Conservation (phyloP, 2,888 invertebrate species). For the Campaea margaritaria region DNA sequence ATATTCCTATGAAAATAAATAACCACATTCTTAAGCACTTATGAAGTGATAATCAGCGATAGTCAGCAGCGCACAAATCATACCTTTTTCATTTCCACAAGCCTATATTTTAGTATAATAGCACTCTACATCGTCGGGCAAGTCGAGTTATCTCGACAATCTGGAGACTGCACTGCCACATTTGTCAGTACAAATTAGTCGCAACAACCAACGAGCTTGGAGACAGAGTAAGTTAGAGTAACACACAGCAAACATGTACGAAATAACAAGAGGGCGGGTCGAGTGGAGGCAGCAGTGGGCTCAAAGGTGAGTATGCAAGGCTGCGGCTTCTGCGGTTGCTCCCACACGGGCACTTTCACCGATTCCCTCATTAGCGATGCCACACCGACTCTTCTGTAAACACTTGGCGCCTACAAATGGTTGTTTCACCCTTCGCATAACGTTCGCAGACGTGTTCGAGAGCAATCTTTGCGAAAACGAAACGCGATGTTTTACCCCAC, state of each 20-base stretch:
- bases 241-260: conserved; percentile 41
- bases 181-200: conserved; percentile 44
- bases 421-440: conserved; percentile 57
- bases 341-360: conserved; percentile 67
- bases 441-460: conserved; percentile 49
- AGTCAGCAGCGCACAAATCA: too few relatives aligned
- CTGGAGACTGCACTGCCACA: conserved; percentile 31
- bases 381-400: conserved; percentile 71
- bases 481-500: conserved; percentile 35
- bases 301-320: conserved; percentile 47
- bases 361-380: conserved; percentile 77
- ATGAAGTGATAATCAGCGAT: too few relatives aligned
- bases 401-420: conserved; percentile 75
- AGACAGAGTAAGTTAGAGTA: conserved; percentile 41
- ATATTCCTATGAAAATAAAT: too few relatives aligned
- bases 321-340: conserved; percentile 59
- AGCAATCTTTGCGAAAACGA: conserved; percentile 50
- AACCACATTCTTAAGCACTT: too few relatives aligned
- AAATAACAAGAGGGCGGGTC: conserved; percentile 49
- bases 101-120: conserved; percentile 1
- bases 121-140: not conserved
- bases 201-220: conserved; percentile 41
- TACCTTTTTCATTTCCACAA: too few relatives aligned
- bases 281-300: conserved; percentile 40
- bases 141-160: conserved; percentile 20